Percentiles rank a stretch among this genome's conserved stretches.
These are phyloP conservation scores for Cyclopterus lumpus DNA, from an alignment of 2,797 vertebrate genomes.

Conservation along the genomic window DNA sequence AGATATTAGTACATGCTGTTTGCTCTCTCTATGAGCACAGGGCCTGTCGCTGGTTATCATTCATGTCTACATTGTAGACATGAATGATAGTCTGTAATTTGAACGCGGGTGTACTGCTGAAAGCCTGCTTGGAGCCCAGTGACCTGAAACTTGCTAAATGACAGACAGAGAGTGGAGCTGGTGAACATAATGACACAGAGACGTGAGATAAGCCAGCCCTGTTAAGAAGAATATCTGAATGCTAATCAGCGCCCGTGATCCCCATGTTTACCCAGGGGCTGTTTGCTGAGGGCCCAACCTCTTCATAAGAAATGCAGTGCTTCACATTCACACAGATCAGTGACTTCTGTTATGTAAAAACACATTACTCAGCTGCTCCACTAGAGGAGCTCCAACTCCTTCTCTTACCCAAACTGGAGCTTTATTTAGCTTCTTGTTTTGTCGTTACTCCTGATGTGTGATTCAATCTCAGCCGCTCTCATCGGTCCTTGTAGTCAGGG, in stretches of 20 bases:
- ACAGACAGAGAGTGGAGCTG: constrained; percentile 54
- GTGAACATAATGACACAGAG: constrained; percentile 60
- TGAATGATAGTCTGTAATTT: too few species aligned
- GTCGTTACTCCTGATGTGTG: background rate
- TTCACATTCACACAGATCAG: constrained; percentile 30
- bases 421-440: background rate
- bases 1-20: constrained; percentile 38
- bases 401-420: background rate
- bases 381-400: constrained; percentile 32
- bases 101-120: constrained; percentile 47
- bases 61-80: constrained; percentile 64
- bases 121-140: constrained; percentile 66
- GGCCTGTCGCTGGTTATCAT: constrained; percentile 62
- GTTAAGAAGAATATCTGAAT: constrained; percentile 59
- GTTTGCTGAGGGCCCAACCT: constrained; percentile 46
- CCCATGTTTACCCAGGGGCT: constrained; percentile 60
- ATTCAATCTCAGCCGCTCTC: background rate
- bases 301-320: constrained; percentile 3
- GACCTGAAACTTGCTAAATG: constrained; percentile 74
- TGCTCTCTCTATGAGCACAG: constrained; percentile 35
- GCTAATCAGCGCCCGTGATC: constrained; percentile 56
- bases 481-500: background rate
- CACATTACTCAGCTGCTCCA: constrained; percentile 32
- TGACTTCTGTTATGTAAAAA: constrained; percentile 31
- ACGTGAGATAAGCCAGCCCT: constrained; percentile 55